Evolutionary conservation across 2,797 vertebrate genomes (phyloP), one percentile per base, ranked within the genome.

Genomic region (Amazona finschi): DNA sequence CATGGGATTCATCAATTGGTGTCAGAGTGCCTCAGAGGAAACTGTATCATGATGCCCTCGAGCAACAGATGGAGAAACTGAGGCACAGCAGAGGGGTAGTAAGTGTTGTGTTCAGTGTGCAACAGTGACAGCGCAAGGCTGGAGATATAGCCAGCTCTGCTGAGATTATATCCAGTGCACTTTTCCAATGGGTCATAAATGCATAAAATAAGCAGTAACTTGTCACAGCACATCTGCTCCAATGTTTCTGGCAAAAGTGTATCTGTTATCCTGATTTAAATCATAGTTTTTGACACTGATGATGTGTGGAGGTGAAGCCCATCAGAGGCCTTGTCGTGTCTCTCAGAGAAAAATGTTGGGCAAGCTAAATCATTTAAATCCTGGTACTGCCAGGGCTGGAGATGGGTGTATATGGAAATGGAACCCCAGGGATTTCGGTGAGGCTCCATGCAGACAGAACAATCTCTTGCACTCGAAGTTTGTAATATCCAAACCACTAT

Each of bases 301-400:
- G 87, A 73, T 90, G 78, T 85, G 75, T 70, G 75, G 76, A 89
- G 75, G 43, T 76, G 60, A 65, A 91, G 39, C 46, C 69, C 39
- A 22, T 39, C 8, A 7, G 60, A 58, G 74, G 61, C 58, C 47
- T 78, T 64, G 25, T 57, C 3, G 1, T 41, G 28, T 80, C 5
- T 76, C 43, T 75, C 58, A 64, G 52, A 76, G 55, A 61, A 76
- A 58, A 89, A 79, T 3, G 9, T 20, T 50, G 64, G 64, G 74
- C 31, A 49, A 67, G 52, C 39, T 69, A 60, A 94, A 79, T 87
- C 8, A 27, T 55, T 85, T 64, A 55, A 87, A 76, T 55, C 36
- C 77, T 79, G 43, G 52, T 64, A 21, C 84, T 85, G 67, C 89
- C 87, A 85, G 84, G 57, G 46, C 81, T 82, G n/a, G 52, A 24